phyloP scores from a whole-genome alignment of 1,140 invertebrate genomes.

The Neodiprion lecontei region DNA sequence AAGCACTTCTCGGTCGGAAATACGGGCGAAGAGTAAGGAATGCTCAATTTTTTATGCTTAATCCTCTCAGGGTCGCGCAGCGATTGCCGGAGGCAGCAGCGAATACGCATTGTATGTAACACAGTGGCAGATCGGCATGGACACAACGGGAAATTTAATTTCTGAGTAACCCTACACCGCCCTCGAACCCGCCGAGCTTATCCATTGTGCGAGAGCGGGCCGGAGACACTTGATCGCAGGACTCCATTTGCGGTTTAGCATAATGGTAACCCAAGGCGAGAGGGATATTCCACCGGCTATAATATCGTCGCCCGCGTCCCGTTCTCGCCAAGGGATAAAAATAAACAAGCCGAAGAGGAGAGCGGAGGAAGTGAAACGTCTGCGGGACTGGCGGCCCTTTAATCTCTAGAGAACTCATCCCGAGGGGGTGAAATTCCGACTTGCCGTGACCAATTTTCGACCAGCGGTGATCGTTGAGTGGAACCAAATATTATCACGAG shows the following conservation, averaged over 20 bases:
- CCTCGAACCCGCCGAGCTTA: constrained; percentile 42
- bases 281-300: constrained; percentile 17
- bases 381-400: constrained; percentile 23
- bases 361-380: constrained; percentile 27
- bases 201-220: constrained; percentile 48
- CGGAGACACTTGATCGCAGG: constrained; percentile 61
- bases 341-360: constrained; percentile 38
- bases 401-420: too few species aligned
- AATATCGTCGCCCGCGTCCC: background rate
- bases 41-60: constrained; percentile 13
- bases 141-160: constrained; percentile 52
- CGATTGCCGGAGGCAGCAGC: too few species aligned
- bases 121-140: background rate
- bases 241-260: constrained; percentile 64
- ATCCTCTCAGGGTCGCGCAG: background rate
- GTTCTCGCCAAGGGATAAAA: constrained; percentile 36
- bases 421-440: too few species aligned
- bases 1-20: constrained; percentile 27
- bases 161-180: constrained; percentile 61
- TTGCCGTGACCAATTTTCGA: too few species aligned
- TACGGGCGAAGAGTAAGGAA: constrained; percentile 28
- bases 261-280: constrained; percentile 62
- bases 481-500: too few species aligned
- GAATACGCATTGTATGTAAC: background rate
- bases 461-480: too few species aligned